These are phyloP conservation scores for Megaceryle alcyon DNA, from an alignment of 2,797 vertebrate species.

Conservation along the genomic window DNA sequence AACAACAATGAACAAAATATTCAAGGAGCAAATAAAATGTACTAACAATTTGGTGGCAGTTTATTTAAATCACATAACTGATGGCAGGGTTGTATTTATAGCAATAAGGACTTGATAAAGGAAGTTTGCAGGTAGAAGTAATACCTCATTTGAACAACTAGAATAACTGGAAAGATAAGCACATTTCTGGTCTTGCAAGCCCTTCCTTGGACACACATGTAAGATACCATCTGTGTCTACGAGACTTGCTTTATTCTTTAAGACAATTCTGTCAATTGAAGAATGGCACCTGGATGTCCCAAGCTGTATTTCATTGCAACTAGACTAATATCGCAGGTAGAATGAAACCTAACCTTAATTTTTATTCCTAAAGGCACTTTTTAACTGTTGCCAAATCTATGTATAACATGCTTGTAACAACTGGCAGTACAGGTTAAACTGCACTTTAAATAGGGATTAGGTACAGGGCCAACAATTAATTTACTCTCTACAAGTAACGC, in stretches of 20 bases:
- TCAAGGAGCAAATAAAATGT: not conserved
- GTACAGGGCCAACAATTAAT: not conserved
- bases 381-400: not conserved
- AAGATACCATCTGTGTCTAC: not conserved
- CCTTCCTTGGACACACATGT: not conserved
- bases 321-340: not conserved
- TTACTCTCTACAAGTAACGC: not conserved
- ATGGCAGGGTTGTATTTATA: not conserved
- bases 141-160: not conserved
- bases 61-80: not conserved
- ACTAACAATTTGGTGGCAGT: not conserved
- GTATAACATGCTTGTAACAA: not conserved
- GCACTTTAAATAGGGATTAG: not conserved
- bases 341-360: not conserved
- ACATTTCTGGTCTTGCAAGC: not conserved
- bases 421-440: conserved; percentile 36
- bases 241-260: not conserved
- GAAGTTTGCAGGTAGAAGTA: not conserved
- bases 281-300: not conserved
- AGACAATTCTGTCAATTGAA: not conserved
- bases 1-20: not conserved
- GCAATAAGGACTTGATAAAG: not conserved
- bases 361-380: not conserved
- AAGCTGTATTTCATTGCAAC: not conserved
- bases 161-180: not conserved